phyloP scores from a whole-genome alignment of 2,888 invertebrate species.

The Sphecodes monilicornis region DNA sequence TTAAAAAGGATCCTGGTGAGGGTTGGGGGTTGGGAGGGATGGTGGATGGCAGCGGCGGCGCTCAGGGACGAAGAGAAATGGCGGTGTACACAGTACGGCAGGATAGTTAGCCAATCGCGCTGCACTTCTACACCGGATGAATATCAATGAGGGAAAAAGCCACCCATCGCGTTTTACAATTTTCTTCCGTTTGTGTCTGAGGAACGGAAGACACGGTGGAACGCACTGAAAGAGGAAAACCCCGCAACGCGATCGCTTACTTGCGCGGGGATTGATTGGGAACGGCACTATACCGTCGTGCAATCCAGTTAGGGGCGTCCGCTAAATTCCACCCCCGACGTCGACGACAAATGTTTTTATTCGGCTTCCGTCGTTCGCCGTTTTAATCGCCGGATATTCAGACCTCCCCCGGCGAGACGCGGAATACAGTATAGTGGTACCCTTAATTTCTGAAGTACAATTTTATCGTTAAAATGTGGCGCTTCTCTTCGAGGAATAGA shows the following conservation, averaged over 20 bases:
- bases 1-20: conserved; percentile 45
- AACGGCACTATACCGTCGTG: conserved; percentile 66
- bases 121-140: conserved; percentile 79
- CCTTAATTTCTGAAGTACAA: background rate
- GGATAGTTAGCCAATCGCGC: conserved; percentile 83
- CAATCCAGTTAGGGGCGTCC: conserved; percentile 65
- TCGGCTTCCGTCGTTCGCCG: background rate
- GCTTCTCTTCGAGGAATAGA: background rate
- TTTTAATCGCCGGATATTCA: conserved; percentile 3
- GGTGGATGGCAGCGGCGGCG: conserved; percentile 20
- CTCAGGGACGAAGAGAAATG: conserved; percentile 51
- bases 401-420: background rate
- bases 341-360: conserved; percentile 43
- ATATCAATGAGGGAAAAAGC: conserved; percentile 81
- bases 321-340: conserved; percentile 27
- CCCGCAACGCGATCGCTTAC: conserved; percentile 60
- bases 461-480: background rate
- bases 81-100: conserved; percentile 67
- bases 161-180: conserved; percentile 80
- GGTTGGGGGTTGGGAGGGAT: background rate
- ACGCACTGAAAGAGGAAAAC: background rate
- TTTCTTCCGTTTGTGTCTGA: conserved; percentile 70
- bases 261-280: conserved; percentile 75
- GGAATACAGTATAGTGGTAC: background rate
- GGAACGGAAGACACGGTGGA: conserved; percentile 34